These are phyloP conservation scores for Horisme vitalbata DNA, from an alignment of 2,888 invertebrate genomes.

Conservation along the genomic window DNA sequence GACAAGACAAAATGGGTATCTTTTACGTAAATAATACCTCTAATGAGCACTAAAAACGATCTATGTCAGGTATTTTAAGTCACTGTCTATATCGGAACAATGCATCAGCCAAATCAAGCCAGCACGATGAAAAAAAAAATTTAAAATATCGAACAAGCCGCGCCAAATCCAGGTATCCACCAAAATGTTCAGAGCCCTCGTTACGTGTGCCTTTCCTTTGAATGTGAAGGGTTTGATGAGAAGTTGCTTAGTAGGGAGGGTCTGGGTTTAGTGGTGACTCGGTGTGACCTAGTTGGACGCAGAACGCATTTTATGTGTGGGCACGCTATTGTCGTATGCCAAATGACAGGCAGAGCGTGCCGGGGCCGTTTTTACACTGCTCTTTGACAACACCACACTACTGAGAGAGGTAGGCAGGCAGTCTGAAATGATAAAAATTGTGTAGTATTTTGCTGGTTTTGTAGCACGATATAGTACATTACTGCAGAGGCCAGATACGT, in stretches of 20 bases:
- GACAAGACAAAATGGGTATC: too few relatives aligned
- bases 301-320: conserved; percentile 40
- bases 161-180: conserved; percentile 28
- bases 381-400: conserved; percentile 5
- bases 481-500: too few relatives aligned
- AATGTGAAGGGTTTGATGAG: conserved; percentile 11
- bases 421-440: too few relatives aligned
- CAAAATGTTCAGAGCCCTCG: conserved; percentile 29
- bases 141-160: conserved; percentile 27
- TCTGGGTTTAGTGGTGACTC: conserved; percentile 31
- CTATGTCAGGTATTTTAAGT: not conserved
- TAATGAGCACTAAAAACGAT: too few relatives aligned
- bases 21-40: not conserved
- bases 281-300: conserved; percentile 44
- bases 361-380: conserved; percentile 6
- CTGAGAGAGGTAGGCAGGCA: not conserved
- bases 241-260: conserved; percentile 13
- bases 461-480: too few relatives aligned
- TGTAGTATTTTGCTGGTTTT: too few relatives aligned
- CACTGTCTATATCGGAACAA: conserved; percentile 1
- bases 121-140: conserved; percentile 14
- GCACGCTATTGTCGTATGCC: conserved; percentile 38
- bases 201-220: conserved; percentile 10
- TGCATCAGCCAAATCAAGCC: conserved; percentile 3
- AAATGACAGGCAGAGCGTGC: conserved; percentile 35